A percentile compares a stretch with the other conserved stretches of the same genome.
These are phyloP conservation scores for Hiodon alosoides DNA, from an alignment of 2,113 vertebrate species.

Conservation along the genomic window DNA sequence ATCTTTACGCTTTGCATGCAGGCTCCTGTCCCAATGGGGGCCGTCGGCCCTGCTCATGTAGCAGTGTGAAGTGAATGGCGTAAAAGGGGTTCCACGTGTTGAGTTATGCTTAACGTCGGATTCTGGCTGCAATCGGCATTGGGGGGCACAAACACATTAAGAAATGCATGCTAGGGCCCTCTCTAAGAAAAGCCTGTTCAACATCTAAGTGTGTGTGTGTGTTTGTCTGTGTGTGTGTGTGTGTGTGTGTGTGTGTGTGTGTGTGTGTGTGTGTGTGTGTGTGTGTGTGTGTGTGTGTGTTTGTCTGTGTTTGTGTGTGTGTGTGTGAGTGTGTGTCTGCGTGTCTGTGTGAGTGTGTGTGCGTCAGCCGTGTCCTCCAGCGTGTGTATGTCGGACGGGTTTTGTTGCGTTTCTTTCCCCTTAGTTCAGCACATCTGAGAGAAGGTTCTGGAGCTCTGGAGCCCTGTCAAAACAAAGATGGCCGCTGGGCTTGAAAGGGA, in stretches of 20 bases:
- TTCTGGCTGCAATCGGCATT: conserved; percentile 48
- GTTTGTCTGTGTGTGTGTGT: too few species aligned
- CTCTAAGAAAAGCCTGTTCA: not conserved
- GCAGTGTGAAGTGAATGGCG: conserved; percentile 57
- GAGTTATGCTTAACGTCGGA: conserved; percentile 55
- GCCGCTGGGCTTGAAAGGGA: conserved; percentile 72
- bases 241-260: too few species aligned
- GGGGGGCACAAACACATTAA: not conserved
- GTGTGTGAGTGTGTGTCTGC: too few species aligned
- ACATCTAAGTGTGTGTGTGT: not conserved
- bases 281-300: not conserved
- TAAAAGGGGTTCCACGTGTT: conserved; percentile 69
- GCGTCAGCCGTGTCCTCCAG: too few species aligned
- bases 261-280: conserved; percentile 33
- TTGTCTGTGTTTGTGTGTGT: too few species aligned
- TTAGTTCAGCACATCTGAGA: conserved; percentile 80
- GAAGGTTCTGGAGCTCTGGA: conserved; percentile 77
- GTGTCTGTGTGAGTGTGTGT: conserved; percentile 33
- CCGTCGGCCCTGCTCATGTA: conserved; percentile 35
- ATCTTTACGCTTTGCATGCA: conserved; percentile 45
- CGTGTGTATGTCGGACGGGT: conserved; percentile 28
- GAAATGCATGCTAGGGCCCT: not conserved
- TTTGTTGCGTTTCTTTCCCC: conserved; percentile 61
- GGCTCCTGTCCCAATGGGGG: conserved; percentile 52
- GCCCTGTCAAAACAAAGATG: conserved; percentile 90